A percentile compares a stretch with the other conserved stretches of the same genome.
phyloP scores from a whole-genome alignment of 2,113 vertebrate genomes.

The Phylloscopus trochilus region DNA sequence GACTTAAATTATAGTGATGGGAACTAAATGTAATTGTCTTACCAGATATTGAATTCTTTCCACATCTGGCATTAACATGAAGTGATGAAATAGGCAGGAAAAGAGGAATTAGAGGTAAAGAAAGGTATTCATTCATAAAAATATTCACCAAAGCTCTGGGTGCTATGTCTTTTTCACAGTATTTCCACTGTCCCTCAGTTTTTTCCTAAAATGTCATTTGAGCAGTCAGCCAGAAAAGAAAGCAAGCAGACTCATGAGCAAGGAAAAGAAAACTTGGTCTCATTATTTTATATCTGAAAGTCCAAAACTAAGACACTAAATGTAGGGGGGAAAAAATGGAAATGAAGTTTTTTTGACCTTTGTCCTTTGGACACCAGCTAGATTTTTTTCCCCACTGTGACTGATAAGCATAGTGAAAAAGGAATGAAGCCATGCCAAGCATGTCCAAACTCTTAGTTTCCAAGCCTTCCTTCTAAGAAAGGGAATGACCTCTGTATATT shows the following conservation, averaged over 20 bases:
- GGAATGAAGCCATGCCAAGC: neutral
- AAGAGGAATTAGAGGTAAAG: neutral
- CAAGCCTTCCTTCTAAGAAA: neutral
- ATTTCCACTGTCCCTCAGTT: neutral
- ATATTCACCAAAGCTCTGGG: neutral
- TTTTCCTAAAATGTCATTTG: neutral
- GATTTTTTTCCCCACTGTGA: neutral
- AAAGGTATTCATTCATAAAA: neutral
- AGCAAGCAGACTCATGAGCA: neutral
- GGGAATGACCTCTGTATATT: neutral
- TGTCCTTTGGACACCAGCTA: neutral
- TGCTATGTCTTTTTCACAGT: neutral
- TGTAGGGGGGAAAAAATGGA: neutral
- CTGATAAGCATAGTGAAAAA: neutral
- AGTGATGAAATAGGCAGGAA: neutral
- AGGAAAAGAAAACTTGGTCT: neutral
- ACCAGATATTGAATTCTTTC: neutral
- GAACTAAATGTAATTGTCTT: neutral
- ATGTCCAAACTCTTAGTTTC: neutral
- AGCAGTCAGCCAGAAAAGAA: neutral
- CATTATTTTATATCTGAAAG: neutral
- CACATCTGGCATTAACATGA: neutral
- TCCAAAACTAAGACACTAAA: neutral
- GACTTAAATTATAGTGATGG: neutral
- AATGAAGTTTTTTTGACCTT: neutral